Evolutionary conservation across 2,797 vertebrate species (phyloP), one percentile per base, ranked within the genome.

Genomic region (Xenopus petersii): DNA sequence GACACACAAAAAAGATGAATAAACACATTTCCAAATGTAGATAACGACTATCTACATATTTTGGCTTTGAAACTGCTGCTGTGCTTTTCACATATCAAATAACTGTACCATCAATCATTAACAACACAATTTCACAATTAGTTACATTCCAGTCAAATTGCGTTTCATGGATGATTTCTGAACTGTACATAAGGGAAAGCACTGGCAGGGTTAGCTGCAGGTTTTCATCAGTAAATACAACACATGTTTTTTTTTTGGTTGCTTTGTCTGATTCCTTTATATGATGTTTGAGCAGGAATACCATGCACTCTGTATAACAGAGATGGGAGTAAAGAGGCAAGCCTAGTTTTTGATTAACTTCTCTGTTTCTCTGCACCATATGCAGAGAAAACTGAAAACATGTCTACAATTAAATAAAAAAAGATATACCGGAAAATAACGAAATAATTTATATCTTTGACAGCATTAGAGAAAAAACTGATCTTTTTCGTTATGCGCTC

Each of bases 161-260:
- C 16, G 30, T 63, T 63, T 36, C 26, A 63, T 63, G 60, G 60
- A 36, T 63, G 12, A 36, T 63, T 63, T 63, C 7, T 63, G 33
- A 63, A 63, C 13, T 33, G 26, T 63, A 13, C 60, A 33, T 12
- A 63, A 63, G 6, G 60, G 4, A 15, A 63, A 60, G 21, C 21
- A 60, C 21, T 60, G 58, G 6, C 17, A 24, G 24, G 12, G 17
- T 26, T 24, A 60, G 17, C 21, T 24, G 4, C 21, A 24, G 8
- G 21, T 10, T 24, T 17, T 56, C 54, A 56, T 4, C 16, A 51
- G 15, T 51, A 10, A 10, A 56, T 56, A 16, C 4, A 17, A 17
- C 16, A 9, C 4, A 0, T 21, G 21, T 21, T 21, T 21, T 21
- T 21, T 12, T 60, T 60, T 24, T 26, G 5, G 8, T 21, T 17